Evolutionary conservation across 2,113 vertebrate species (phyloP), one percentile per base, ranked within the genome.

Genomic region (Tetrao urogallus): DNA sequence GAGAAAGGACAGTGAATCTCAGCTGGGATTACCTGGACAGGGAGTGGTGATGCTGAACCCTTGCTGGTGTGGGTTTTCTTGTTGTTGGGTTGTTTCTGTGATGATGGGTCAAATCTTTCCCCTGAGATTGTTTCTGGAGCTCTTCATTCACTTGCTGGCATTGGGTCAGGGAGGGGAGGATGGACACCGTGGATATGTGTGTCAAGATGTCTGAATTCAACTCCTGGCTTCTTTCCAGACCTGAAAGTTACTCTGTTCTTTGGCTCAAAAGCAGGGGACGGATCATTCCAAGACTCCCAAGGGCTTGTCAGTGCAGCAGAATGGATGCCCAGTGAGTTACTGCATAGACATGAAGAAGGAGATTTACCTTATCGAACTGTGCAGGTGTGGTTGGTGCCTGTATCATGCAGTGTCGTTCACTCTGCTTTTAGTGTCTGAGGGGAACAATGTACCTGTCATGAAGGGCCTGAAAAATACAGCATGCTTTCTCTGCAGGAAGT

Each of bases 121-220:
- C 4, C 45, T 12, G 30, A 73, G 42, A 32, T 12, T 4, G 40
- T 6, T 11, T 40, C 17, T 0, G 13, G 3, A 17, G 6, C 8
- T 32, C 9, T n/a, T 1, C 0, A 0, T 20, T 58, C 30, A 8
- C n/a, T 5, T 0, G 32, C 32, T 83, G 67, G 22, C 6, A 13
- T 0, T 9, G 48, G 42, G 63, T 50, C 45, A 61, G 13, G 6
- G 34, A 14, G 32, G 83, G 60, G 30, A 18, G 45, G 45, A 27
- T 25, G 36, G 25, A 21, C 52, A 19, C 10, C 13, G 10, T 54
- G 47, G 77, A 43, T 77, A 50, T 88, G 57, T 32, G 5, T 13
- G 43, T 57, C 65, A 47, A 28, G 36, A 22, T 50, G 47, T 25
- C 22, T 21, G 14, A 25, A 57, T 36, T 88, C 22, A 7, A 36